Evolutionary conservation across 2,113 vertebrate species (phyloP), one percentile per base, ranked within the genome.

Genomic region (Notothenia coriiceps): DNA sequence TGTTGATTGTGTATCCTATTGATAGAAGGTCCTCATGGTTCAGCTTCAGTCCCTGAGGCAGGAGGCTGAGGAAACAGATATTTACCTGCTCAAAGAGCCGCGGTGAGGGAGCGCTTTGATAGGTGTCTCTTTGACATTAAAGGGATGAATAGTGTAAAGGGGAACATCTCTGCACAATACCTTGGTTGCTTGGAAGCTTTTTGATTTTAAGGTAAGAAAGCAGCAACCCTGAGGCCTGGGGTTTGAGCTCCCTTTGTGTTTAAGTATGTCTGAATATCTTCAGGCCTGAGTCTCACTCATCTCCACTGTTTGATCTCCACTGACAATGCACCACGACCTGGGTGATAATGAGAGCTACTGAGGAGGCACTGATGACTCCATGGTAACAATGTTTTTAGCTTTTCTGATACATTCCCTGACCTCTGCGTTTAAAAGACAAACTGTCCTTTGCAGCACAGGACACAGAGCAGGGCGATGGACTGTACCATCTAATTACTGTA

Each of bases 81-180:
- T 87, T 79, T 75, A 70, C 84, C 82, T 84, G 64, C 64, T 83
- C 64, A 62, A 85, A 67, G 67, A 87, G 70, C 65, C 56, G 77
- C 44, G 13, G 47, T 51, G 29, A 71, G n/a, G 50, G 35, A 78
- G 51, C 22, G 46, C n/a, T 86, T 79, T 83, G 68, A 82, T 79
- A 59, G 57, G 51, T 47, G 20, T 25, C 61, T 59, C 35, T 82
- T 40, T 40, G 35, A n/a, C 61, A 54, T 47, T 50, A 46, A 61
- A 73, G 59, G 47, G 52, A 61, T 64, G 57, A 82, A 80, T 60
- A n/a, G 63, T 63, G n/a, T 46, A 67, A 74, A 74, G 50, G n/a
- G 8, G 35, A 84, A 77, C 64, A 65, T 68, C 46, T 13, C 10
- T 13, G 51, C 65, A 78, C 55, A 86, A 82, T 55, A 55, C 67